These are phyloP conservation scores for Pammene fasciana DNA, from an alignment of 2,888 invertebrate species.

Conservation along the genomic window DNA sequence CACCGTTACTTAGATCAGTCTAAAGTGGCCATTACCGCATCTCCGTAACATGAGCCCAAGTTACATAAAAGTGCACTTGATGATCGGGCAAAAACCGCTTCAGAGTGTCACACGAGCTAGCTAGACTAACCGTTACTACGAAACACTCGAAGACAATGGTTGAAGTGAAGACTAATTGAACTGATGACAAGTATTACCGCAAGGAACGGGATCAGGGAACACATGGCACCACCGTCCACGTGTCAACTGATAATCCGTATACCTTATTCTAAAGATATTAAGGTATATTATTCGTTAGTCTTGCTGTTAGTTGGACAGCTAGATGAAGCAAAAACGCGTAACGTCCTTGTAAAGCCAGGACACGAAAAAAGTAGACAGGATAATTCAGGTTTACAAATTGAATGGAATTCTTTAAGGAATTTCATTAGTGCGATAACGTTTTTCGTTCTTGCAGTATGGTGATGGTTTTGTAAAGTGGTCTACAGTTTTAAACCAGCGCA, in stretches of 20 bases:
- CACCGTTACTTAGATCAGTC: conserved; percentile 42
- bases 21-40: conserved; percentile 47
- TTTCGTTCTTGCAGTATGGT: background rate
- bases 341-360: background rate
- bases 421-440: background rate
- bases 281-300: background rate
- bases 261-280: background rate
- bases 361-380: background rate
- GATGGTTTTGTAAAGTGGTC: too few species aligned
- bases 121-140: conserved; percentile 63
- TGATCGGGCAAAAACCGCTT: conserved; percentile 57
- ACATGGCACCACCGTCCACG: background rate
- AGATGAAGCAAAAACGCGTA: conserved; percentile 56
- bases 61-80: conserved; percentile 57
- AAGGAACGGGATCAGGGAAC: conserved; percentile 69
- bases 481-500: too few species aligned
- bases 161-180: conserved; percentile 62
- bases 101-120: conserved; percentile 59
- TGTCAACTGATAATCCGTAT: background rate
- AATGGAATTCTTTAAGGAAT: background rate
- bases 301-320: conserved; percentile 49
- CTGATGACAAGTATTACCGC: conserved; percentile 66
- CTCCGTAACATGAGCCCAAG: conserved; percentile 47
- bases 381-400: background rate
- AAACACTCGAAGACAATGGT: conserved; percentile 63